Conservation (phyloP, 2,113 vertebrate genomes). For the Ceuthmochares aereus region DNA sequence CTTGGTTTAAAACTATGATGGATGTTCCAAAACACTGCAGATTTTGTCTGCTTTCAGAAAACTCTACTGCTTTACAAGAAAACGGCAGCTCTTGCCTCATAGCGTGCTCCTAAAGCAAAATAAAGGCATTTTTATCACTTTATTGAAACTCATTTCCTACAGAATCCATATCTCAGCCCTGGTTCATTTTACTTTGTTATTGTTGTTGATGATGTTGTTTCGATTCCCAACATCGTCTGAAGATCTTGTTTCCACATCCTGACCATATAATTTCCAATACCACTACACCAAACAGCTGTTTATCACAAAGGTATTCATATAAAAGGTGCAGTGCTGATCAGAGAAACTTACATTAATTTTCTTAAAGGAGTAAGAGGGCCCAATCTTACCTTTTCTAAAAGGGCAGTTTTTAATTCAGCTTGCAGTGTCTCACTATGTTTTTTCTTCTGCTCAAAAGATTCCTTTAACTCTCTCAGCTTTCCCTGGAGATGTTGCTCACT, state of each 20-base stretch:
- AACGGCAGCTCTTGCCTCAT: not conserved
- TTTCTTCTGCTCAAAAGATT: conserved; percentile 82
- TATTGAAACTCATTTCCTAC: not conserved
- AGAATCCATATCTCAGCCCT: not conserved
- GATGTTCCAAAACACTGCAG: not conserved
- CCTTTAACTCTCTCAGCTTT: conserved; percentile 83
- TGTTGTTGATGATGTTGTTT: not conserved
- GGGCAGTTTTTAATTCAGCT: conserved; percentile 78
- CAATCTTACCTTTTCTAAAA: conserved; percentile 78
- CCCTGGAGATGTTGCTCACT: conserved; percentile 81
- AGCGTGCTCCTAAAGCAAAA: not conserved
- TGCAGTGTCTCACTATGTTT: conserved; percentile 83
- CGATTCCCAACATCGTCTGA: not conserved
- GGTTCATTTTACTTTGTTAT: not conserved
- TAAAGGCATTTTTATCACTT: not conserved
- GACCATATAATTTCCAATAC: not conserved
- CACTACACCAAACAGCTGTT: not conserved
- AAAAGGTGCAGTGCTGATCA: not conserved
- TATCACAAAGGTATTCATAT: not conserved
- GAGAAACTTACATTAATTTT: not conserved
- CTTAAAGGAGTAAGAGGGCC: not conserved
- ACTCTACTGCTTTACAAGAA: not conserved
- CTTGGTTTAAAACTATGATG: not conserved
- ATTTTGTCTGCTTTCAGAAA: not conserved
- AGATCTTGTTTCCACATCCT: not conserved